These are phyloP conservation scores for Notarius lentiginosus DNA, from an alignment of 2,113 vertebrate genomes.

Conservation along the genomic window DNA sequence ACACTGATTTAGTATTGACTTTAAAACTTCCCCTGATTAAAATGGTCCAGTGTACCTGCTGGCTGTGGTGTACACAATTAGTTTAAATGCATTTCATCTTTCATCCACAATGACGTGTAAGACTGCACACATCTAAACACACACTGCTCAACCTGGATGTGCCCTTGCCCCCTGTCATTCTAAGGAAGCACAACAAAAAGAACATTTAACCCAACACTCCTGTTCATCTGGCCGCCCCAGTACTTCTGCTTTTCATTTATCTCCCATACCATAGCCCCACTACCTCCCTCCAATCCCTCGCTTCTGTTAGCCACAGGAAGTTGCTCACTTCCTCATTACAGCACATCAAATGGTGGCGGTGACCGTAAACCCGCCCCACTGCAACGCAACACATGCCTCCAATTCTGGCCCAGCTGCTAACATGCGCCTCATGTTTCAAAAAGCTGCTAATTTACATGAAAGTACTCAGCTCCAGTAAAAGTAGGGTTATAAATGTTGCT, in stretches of 20 bases:
- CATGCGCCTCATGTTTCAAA: slow-evolving; percentile 60
- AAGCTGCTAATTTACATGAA: slow-evolving; percentile 49
- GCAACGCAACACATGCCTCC: slow-evolving; percentile 84
- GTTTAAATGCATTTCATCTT: slow-evolving; percentile 34
- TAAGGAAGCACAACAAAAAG: slow-evolving; percentile 34
- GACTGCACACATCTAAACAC: slow-evolving; percentile 33
- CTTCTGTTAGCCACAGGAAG: slow-evolving; percentile 72
- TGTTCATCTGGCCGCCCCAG: slow-evolving; percentile 32
- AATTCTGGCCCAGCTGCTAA: slow-evolving; percentile 82
- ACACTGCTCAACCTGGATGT: slow-evolving; percentile 42
- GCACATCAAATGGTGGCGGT: slow-evolving; percentile 83
- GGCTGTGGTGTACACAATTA: slow-evolving; percentile 22
- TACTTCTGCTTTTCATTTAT: slow-evolving; percentile 58
- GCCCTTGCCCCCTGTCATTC: slow-evolving; percentile 27
- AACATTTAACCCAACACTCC: slow-evolving; percentile 45
- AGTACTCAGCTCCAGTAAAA: slow-evolving; percentile 20
- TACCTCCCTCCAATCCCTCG: slow-evolving; percentile 33
- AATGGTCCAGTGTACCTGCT: slow-evolving; percentile 4
- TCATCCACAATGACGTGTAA: slow-evolving; percentile 35
- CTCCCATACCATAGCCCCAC: slow-evolving; percentile 16
- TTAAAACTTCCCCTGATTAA: slow-evolving; percentile 28
- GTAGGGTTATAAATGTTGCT: slow-evolving; percentile 30
- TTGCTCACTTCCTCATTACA: slow-evolving; percentile 89
- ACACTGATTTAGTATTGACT: slow-evolving; percentile 6
- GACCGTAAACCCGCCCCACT: slow-evolving; percentile 83